Evolutionary conservation across 2,113 vertebrate genomes (phyloP), one percentile per base, ranked within the genome.

Genomic region (Podarcis cretensis): DNA sequence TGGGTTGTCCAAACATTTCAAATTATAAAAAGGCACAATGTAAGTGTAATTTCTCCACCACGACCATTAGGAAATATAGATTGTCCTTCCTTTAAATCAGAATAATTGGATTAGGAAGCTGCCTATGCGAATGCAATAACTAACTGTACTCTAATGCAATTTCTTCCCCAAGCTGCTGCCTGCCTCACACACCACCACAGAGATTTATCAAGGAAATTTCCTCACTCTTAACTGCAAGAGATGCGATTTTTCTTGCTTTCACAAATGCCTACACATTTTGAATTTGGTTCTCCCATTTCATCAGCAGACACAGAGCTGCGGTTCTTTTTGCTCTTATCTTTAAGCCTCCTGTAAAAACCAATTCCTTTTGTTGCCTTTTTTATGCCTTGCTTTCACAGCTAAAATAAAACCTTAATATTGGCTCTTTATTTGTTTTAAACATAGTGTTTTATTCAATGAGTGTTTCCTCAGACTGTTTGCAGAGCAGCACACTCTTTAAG

Each of bases 71-170:
- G 93, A 95, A 95, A 87, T 57, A 90, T 48, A 87, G 91, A 89
- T 90, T 92, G 87, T 89, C 94, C 59, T 85, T 89, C 79, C 87
- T 94, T 92, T 93, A 92, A 93, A 90, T 93, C 91, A 85, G 65
- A 75, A 75, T 92, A 94, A 95, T 93, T 95, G 89, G 69, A 92
- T 94, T 89, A 92, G 90, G 86, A 92, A 95, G 77, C 82, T 88
- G 79, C 6, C 30, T 92, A 8, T 91, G 90, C 65, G 23, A 89
- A 40, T 83, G 79, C 87, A 93, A 89, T 93, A 63, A 18, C 43
- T 92, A 95, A 92, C 89, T 37, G 57, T 87, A 43, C 85, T 78
- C 35, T 93, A 91, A 93, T 91, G 65, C 37, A 32, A 9, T 86
- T 87, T 85, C 75, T 63, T 81, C 78, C 68, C 73, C 81, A 90